These are phyloP conservation scores for Drymodes brunneopygia DNA, from an alignment of 2,113 vertebrate species.

Conservation along the genomic window DNA sequence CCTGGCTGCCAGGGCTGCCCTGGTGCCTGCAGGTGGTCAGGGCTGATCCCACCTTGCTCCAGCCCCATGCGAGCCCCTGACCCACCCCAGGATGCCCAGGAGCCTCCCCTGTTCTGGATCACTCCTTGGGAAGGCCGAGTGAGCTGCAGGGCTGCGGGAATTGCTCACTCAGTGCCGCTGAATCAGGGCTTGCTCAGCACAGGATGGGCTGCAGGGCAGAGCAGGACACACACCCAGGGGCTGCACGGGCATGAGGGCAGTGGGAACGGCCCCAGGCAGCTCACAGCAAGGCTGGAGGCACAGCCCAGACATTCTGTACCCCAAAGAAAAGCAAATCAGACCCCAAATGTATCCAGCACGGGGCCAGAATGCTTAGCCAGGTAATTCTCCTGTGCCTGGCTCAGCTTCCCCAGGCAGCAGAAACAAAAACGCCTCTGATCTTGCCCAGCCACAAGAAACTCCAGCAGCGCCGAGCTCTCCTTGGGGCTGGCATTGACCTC, in stretches of 20 bases:
- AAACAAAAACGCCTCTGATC: background rate
- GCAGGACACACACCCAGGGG: background rate
- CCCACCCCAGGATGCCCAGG: background rate
- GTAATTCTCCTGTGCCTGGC: background rate
- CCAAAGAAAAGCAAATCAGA: background rate
- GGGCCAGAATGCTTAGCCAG: background rate
- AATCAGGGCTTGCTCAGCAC: background rate
- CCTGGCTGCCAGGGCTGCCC: fast-evolving
- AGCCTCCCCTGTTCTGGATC: background rate
- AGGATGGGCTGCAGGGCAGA: background rate
- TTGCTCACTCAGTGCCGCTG: fast-evolving
- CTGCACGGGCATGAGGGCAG: fast-evolving
- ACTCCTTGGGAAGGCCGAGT: background rate
- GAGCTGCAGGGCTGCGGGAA: background rate
- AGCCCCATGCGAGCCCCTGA: background rate
- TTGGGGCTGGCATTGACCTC: background rate
- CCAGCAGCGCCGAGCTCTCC: fast-evolving
- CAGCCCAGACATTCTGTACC: background rate
- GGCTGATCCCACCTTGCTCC: background rate
- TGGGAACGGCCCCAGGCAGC: fast-evolving
- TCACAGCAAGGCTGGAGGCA: background rate
- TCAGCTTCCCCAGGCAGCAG: background rate
- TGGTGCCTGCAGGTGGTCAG: background rate
- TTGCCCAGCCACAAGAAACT: background rate
- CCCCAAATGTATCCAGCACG: background rate